Percentiles rank a stretch among this genome's conserved stretches.
These are phyloP conservation scores for Novumbra hubbsi DNA, from an alignment of 2,797 vertebrate species.

Conservation along the genomic window DNA sequence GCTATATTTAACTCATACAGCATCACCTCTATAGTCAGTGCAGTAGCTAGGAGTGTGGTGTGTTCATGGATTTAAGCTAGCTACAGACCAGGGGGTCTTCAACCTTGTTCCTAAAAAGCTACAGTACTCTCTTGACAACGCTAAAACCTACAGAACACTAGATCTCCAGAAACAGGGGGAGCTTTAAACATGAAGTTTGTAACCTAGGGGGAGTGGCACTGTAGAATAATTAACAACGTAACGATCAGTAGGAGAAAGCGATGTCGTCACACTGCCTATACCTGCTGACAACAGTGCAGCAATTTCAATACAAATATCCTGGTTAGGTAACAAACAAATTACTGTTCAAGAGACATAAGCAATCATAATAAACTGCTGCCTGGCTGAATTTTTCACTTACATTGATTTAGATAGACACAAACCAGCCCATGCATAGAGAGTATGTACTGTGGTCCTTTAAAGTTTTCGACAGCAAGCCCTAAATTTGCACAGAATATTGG, in stretches of 20 bases:
- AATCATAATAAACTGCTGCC: not conserved
- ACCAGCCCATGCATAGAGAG: too few species aligned
- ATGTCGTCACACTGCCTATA: not conserved
- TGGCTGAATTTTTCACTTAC: not conserved
- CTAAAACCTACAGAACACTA: too few species aligned
- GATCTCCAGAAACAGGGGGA: too few species aligned
- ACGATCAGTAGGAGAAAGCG: not conserved
- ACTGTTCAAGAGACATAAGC: not conserved
- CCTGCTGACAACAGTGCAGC: not conserved
- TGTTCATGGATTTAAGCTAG: not conserved
- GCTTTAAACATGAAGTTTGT: not conserved
- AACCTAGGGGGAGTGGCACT: not conserved
- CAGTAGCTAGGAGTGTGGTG: not conserved
- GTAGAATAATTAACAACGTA: not conserved
- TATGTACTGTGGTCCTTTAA: too few species aligned
- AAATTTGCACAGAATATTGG: not conserved
- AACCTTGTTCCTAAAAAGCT: too few species aligned
- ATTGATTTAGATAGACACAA: not conserved
- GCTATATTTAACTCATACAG: conserved; percentile 33
- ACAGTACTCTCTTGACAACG: too few species aligned
- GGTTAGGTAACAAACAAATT: not conserved
- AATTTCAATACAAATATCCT: not conserved
- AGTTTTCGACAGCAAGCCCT: not conserved
- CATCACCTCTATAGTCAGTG: not conserved
- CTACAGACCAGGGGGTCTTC: too few species aligned